Evolutionary conservation across 2,888 invertebrate genomes (phyloP).

Genomic region (Caradrina kadenii): DNA sequence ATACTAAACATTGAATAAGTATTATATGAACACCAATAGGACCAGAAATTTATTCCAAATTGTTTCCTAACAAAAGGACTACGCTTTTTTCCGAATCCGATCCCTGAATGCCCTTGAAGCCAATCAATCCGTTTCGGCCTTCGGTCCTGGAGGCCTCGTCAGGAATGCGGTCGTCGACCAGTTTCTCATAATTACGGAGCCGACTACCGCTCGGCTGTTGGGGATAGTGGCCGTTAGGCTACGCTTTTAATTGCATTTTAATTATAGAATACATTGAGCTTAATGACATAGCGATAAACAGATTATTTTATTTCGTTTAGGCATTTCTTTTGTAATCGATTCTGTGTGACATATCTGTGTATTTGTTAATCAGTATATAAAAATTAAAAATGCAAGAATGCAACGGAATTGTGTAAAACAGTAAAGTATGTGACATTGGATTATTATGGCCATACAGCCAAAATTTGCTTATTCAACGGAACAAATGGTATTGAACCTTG

Average conservation of each 20-base stretch:
- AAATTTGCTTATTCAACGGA: not conserved
- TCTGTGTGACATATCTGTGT: not conserved
- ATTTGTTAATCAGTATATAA: not conserved
- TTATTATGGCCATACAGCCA: not conserved
- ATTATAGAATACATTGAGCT: conserved; percentile 38
- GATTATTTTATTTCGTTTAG: conserved; percentile 11
- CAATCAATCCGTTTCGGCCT: conserved; percentile 70
- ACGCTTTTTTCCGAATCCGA: conserved; percentile 18
- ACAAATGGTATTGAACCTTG: conserved; percentile 16
- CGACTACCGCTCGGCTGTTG: conserved; percentile 51
- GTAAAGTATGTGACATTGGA: not conserved
- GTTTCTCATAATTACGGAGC: conserved; percentile 65
- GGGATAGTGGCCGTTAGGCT: conserved; percentile 48
- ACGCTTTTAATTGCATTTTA: conserved; percentile 54
- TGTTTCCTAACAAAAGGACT: conserved; percentile 4
- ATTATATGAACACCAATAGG: not conserved
- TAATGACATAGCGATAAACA: conserved; percentile 27
- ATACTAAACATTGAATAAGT: not conserved
- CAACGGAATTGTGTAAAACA: not conserved
- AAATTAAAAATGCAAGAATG: conserved; percentile 6
- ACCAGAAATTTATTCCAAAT: not conserved
- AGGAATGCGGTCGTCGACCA: conserved; percentile 73
- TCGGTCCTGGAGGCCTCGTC: conserved; percentile 53
- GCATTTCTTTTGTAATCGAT: not conserved
- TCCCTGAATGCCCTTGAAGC: conserved; percentile 65